These are phyloP conservation scores for Orchestia grillus DNA, from an alignment of 1,140 invertebrate species.

Conservation along the genomic window DNA sequence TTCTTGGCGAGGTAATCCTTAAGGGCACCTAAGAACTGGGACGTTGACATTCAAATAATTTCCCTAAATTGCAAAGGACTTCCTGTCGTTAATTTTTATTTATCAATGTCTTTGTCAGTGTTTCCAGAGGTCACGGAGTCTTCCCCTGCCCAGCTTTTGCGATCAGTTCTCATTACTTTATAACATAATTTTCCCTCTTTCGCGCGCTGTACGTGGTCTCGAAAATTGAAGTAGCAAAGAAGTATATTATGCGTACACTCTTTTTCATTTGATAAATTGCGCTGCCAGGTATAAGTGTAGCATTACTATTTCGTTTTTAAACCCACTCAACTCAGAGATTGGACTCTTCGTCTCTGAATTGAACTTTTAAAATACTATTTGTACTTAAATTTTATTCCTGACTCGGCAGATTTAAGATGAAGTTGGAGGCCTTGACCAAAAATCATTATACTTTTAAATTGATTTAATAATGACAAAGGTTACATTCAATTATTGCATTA, in stretches of 20 bases:
- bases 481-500: background rate
- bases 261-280: background rate
- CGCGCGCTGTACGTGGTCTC: background rate
- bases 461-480: background rate
- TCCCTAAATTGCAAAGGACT: background rate
- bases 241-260: background rate
- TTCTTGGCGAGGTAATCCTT: too few relatives aligned
- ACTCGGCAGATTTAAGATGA: background rate
- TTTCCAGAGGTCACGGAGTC: background rate
- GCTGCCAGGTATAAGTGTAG: background rate
- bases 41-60: background rate
- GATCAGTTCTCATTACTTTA: background rate
- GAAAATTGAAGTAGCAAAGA: background rate
- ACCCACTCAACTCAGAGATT: background rate
- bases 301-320: background rate
- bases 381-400: background rate
- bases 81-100: background rate
- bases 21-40: too few relatives aligned
- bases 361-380: background rate
- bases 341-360: background rate
- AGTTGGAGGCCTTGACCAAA: background rate
- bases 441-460: background rate
- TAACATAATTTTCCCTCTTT: background rate
- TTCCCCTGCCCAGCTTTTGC: background rate
- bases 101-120: background rate